A percentile compares a stretch with the other conserved stretches of the same genome.
phyloP scores from a whole-genome alignment of 2,797 vertebrate genomes.

The Sphaeramia orbicularis region DNA sequence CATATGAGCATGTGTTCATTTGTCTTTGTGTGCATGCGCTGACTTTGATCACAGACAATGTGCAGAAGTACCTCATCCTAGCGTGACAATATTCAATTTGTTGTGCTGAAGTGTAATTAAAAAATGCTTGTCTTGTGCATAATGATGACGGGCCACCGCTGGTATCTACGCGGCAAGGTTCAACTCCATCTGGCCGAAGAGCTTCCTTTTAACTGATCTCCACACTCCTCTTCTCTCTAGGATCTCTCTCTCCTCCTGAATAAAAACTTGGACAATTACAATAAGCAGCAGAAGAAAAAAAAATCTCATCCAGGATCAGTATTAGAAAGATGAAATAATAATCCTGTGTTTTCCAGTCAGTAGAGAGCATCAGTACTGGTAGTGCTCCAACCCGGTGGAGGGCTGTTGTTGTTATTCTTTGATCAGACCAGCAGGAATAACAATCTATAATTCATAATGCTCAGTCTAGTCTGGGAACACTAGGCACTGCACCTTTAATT shows the following conservation, averaged over 20 bases:
- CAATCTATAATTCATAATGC: conserved; percentile 82
- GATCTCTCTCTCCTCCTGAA: conserved; percentile 31
- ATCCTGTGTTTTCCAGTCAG: conserved; percentile 60
- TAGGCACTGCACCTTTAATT: conserved; percentile 80
- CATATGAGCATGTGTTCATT: conserved; percentile 42
- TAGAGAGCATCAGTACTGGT: conserved; percentile 56
- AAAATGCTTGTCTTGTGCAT: conserved; percentile 56
- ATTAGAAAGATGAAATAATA: conserved; percentile 67
- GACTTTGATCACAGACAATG: conserved; percentile 61
- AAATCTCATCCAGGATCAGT: conserved; percentile 36
- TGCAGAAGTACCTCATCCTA: conserved; percentile 29
- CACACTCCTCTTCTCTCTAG: conserved; percentile 21
- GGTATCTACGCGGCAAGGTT: conserved; percentile 32
- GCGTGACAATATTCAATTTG: conserved; percentile 48
- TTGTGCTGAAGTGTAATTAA: conserved; percentile 60
- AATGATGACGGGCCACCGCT: conserved; percentile 37
- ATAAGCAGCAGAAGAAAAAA: conserved; percentile 25
- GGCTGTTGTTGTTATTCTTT: conserved; percentile 82
- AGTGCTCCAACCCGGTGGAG: conserved; percentile 58
- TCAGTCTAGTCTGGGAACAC: conserved; percentile 82
- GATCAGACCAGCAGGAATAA: conserved; percentile 83
- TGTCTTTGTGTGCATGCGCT: conserved; percentile 27
- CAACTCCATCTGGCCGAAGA: conserved; percentile 50
- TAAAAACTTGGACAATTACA: conserved; percentile 41
- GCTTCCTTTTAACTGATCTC: conserved; percentile 32